These are phyloP conservation scores for Tiliacea aurago DNA, from an alignment of 2,888 invertebrate species.

Conservation along the genomic window DNA sequence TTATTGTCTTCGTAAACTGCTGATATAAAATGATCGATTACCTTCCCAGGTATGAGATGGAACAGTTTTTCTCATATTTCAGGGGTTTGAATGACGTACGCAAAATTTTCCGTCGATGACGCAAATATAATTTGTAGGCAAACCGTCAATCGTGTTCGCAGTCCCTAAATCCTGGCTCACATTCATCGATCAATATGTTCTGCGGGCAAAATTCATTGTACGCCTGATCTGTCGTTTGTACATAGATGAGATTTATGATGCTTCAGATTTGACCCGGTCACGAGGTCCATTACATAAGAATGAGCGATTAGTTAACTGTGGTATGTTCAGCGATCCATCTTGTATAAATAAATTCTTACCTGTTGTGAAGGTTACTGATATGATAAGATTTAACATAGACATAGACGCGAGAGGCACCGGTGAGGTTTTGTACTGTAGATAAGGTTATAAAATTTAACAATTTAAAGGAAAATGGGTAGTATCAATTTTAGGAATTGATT, in stretches of 20 bases:
- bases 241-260: slow-evolving; percentile 39
- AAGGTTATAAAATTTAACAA: slow-evolving; percentile 18
- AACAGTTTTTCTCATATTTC: not conserved
- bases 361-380: slow-evolving; percentile 59
- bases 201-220: slow-evolving; percentile 25
- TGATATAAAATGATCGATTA: not conserved
- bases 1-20: too few species aligned
- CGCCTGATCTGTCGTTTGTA: slow-evolving; percentile 27
- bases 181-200: slow-evolving; percentile 31
- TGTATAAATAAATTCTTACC: slow-evolving; percentile 57
- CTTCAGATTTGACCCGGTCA: slow-evolving; percentile 45
- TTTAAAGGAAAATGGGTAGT: not conserved
- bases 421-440: slow-evolving; percentile 35
- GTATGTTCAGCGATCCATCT: slow-evolving; percentile 58
- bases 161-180: slow-evolving; percentile 12
- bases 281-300: slow-evolving; percentile 55
- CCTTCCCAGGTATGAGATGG: too few species aligned
- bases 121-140: slow-evolving; percentile 1
- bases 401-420: slow-evolving; percentile 43
- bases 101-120: slow-evolving; percentile 30
- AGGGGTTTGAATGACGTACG: not conserved
- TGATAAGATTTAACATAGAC: slow-evolving; percentile 59
- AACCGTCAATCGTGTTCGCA: slow-evolving; percentile 31
- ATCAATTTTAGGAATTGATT: not conserved
- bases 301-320: slow-evolving; percentile 49